A percentile compares a stretch with the other conserved stretches of the same genome.
These are phyloP conservation scores for Branchinecta lynchi DNA, from an alignment of 1,140 invertebrate species.

Conservation along the genomic window DNA sequence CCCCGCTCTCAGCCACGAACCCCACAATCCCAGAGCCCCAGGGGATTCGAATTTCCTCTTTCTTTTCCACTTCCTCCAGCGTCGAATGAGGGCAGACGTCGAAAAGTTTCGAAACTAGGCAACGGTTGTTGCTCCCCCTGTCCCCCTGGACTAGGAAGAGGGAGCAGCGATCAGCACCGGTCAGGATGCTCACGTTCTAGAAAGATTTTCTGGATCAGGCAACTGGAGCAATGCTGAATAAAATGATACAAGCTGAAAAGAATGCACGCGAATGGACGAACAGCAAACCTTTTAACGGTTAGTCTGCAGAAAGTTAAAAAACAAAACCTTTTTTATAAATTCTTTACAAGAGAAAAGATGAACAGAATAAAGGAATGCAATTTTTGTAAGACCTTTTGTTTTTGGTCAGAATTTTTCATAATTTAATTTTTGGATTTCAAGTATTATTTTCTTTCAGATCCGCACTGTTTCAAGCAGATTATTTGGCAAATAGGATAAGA, in stretches of 20 bases:
- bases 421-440: no score
- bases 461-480: no score
- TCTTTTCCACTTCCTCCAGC: conserved; percentile 73
- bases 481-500: no score
- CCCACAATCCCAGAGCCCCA: conserved; percentile 83
- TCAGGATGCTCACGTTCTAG: conserved; percentile 67
- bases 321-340: no score
- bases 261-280: not conserved
- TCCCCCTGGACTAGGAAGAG: conserved; percentile 73
- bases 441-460: no score
- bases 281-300: no score
- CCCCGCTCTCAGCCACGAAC: conserved; percentile 79
- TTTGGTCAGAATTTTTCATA: no score
- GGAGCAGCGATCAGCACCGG: conserved; percentile 81
- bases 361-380: no score
- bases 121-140: conserved; percentile 34
- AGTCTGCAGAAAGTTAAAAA: no score
- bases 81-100: conserved; percentile 81
- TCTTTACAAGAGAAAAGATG: no score
- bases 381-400: no score
- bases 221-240: not conserved
- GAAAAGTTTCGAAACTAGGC: conserved; percentile 79
- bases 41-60: conserved; percentile 78
- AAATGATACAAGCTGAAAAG: not conserved
- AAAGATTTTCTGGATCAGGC: not conserved